Base-by-base conservation (phyloP, 37 sponge, comb jelly and placozoan species). In the Chondrosia reniformis region DNA sequence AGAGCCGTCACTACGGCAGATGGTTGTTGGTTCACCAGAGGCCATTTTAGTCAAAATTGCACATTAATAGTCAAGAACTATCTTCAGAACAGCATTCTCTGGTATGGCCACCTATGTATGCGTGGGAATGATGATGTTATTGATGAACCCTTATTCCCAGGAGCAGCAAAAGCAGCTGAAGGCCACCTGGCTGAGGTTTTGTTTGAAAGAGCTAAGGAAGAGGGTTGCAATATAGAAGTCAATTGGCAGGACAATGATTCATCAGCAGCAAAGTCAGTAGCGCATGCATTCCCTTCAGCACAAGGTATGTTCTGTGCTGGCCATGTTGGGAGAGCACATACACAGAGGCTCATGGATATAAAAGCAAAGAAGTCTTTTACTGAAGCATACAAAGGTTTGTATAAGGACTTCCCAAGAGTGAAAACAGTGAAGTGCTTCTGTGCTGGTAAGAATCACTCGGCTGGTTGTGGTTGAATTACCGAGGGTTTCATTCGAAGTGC, bases 171-270 rank as follows among this genome's bases (percentile, higher is more conserved):
- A 46, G 10, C 36, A 52, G 83, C 83, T 7, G 84, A 84, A 57
- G 79, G 85, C 6, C 77, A 73, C 64, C 43, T 69, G 21, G 85
- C 85, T 10, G 2, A 38, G 3, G 21, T 59, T 13, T 24, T 42
- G 4, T 84, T 78, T 43, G 10, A 45, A 21, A 73, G 34, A 25
- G 85, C 79, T 36, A 84, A 84, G 31, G 79, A 78, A 17, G 63
- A 61, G 37, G 74, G 79, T 25, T 67, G 67, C 55, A 17, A 76
- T 7, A 59, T 77, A 1, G 65, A 13, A 40, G 43, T 83, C 0
- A 58, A 75, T 5, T 83, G 83, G 83, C 83, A 84, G 45, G 84
- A 84, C 37, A 36, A 44, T 3, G 82, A 82, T 49, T 82, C 82
- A 28, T 82, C 82, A 8, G 56, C 75, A n/a, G 71, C 67, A 8